Evolutionary conservation across 2,113 vertebrate species (phyloP).

Genomic region (Megatriorchis doriae): DNA sequence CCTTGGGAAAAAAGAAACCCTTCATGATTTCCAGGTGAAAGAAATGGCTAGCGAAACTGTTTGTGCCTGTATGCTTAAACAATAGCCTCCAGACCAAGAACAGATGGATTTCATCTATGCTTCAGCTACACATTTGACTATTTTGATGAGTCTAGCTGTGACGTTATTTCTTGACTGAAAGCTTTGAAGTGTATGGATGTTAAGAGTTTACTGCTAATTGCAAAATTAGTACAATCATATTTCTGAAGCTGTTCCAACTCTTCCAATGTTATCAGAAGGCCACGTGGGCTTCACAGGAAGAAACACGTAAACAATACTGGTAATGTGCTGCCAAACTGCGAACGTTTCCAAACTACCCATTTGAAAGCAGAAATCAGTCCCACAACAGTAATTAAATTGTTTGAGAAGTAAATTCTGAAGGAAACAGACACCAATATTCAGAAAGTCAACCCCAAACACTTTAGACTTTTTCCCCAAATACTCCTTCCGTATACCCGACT

Average conservation of each 20-base stretch:
- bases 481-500: rapidly evolving
- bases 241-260: background rate
- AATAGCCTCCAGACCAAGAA: background rate
- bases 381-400: background rate
- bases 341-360: background rate
- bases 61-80: background rate
- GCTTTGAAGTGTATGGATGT: no score
- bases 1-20: background rate
- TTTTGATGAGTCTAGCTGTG: background rate
- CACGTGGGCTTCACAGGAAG: background rate
- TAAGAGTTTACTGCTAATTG: background rate
- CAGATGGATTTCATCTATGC: background rate
- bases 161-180: background rate
- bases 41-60: background rate
- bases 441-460: background rate
- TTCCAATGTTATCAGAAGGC: background rate
- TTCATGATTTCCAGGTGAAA: background rate
- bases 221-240: background rate
- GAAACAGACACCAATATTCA: background rate
- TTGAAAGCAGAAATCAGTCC: background rate
- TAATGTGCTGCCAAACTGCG: rapidly evolving
- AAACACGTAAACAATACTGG: rapidly evolving
- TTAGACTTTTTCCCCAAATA: background rate
- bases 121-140: background rate
- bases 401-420: background rate